Conservation (phyloP, 2,113 vertebrate species). For the Herpailurus yagouaroundi region DNA sequence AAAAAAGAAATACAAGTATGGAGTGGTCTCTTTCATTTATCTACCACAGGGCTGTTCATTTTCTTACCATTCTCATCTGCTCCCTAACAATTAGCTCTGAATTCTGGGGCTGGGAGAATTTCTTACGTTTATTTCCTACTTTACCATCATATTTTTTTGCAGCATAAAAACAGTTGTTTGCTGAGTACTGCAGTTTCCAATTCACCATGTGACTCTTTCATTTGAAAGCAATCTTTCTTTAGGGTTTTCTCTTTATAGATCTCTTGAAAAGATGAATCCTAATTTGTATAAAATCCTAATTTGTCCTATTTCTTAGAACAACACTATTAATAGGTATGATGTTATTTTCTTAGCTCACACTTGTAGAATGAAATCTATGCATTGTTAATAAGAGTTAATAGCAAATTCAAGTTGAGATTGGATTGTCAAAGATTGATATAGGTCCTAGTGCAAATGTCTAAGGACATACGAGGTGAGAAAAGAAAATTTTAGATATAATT, state of each 20-base stretch:
- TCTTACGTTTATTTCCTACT: background rate
- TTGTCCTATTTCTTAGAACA: background rate
- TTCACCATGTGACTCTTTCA: background rate
- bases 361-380: background rate
- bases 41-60: background rate
- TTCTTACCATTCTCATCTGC: background rate
- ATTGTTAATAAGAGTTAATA: background rate
- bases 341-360: background rate
- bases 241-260: background rate
- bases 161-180: background rate
- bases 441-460: background rate
- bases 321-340: background rate
- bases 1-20: background rate
- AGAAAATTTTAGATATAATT: background rate
- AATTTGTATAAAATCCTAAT: background rate
- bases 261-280: background rate
- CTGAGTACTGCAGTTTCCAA: background rate
- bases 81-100: background rate
- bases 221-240: background rate
- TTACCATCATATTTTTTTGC: background rate
- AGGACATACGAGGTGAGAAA: background rate
- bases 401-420: background rate
- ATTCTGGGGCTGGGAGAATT: background rate
- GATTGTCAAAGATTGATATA: background rate
- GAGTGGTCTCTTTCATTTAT: background rate